Base-by-base conservation (phyloP, 2,888 invertebrate genomes). In the Clitarchus hookeri region DNA sequence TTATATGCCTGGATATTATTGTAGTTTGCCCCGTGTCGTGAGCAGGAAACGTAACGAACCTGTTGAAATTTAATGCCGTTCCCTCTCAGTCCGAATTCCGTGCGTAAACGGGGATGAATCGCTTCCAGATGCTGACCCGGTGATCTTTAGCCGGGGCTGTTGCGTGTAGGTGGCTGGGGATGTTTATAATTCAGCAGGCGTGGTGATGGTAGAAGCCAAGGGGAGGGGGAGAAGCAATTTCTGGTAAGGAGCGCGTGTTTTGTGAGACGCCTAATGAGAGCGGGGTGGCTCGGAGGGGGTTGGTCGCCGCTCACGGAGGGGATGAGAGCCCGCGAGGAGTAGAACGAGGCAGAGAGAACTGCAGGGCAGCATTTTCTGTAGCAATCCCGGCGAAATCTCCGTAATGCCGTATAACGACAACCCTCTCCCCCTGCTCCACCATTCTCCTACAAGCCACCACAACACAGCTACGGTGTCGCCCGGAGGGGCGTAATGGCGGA, bases 171-270 rank as follows among this genome's bases (percentile, higher is more conserved):
- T n/a, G 65, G 19, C 65, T 8, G 65, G 65, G 65, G 19, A 23
- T 65, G 65, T 65, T 65, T 65, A 23, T 65, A 65, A 65, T 65
- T 65, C 65, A 65, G 65, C 65, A 65, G 65, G 65, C 65, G 2
- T 0, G 16, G 12, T 2, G 48, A 8, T 36, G 36, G 36, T 4
- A 3, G 36, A 3, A 36, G 36, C 36, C 36, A 4, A 48, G 65
- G 65, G 65, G 65, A 65, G 53, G 53, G n/a, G 23, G 65, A 9
- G 65, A 65, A 65, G 65, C 65, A 65, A 65, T 65, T 65, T 65
- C 65, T 65, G 65, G 65, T 65, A 65, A 65, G 65, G 65, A 65
- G 65, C 65, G 65, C 65, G 65, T 65, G 65, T n/a, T n/a, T 65
- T 65, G 65, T 65, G 65, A 65, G 23, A 23, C 23, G 65, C 65